Base-by-base conservation (phyloP, 1,140 invertebrate genomes). In the Drosophila nasuta region DNA sequence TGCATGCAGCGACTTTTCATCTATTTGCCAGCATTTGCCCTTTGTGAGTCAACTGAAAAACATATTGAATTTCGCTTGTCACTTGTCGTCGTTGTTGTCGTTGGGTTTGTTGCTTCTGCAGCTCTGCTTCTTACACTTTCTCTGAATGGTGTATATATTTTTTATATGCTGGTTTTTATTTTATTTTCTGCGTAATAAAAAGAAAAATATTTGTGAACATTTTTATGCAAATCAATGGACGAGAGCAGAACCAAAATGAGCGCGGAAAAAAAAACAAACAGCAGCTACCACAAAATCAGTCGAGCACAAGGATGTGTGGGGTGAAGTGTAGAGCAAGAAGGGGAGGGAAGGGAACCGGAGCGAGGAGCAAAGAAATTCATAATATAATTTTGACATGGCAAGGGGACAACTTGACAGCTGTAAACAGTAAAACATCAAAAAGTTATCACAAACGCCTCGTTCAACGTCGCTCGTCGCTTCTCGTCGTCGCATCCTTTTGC, bases 391-490 rank as follows among this genome's bases (percentile, higher is more conserved):
- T 88, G 82, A 86, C 76, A 82, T 79, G 82, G 68, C 62, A 75
- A 85, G 64, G 59, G 74, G 87, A 89, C 80, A 83, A 80, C 81
- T 81, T 89, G 85, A 88, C 85, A 88, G 85, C 85, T 86, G 82
- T 88, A 89, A 88, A 88, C 65, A 74, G 71, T 68, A 43, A 69
- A 74, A 89, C 81, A 88, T 88, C 85, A 88, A 81, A 88, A 88
- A 89, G 85, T 88, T 88, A 89, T 89, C 81, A 43, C 63, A 77
- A 66, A 56, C 52, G 62, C 56, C 46, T 49, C 45, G 35, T 57
- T 38, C 51, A 13, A 13, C 35, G 35, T 10, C 8, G 35, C 35
- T 10, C 10, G 35, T 10, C 8, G 35, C 35, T 10, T 2, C 8
- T 38, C 35, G 25, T 60, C 15, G 10, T 7, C 66, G 41, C 51